phyloP scores from a whole-genome alignment of 2,797 vertebrate species.

The Geotrypetes seraphini region DNA sequence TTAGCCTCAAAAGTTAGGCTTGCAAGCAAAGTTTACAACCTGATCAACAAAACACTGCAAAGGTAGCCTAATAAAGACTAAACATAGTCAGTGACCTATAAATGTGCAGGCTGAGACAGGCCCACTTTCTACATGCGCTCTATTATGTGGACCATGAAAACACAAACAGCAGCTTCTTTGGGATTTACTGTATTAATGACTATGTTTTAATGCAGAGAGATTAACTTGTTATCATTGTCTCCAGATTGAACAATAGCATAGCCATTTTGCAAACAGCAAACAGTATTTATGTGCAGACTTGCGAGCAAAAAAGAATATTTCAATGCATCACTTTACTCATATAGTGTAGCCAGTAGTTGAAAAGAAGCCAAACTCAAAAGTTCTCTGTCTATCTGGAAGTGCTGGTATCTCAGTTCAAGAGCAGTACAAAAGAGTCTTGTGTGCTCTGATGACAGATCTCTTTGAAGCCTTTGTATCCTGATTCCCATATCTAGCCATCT shows the following conservation, averaged over 20 bases:
- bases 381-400: conserved; percentile 20
- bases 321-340: conserved; percentile 15
- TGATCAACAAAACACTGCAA: too few species aligned
- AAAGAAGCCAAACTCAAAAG: conserved; percentile 22
- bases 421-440: conserved; percentile 46
- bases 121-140: too few species aligned
- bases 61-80: too few species aligned
- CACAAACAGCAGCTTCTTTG: too few species aligned
- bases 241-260: not conserved
- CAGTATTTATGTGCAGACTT: conserved; percentile 1
- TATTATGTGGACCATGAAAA: too few species aligned
- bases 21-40: too few species aligned
- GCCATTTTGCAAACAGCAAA: not conserved
- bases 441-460: conserved; percentile 16
- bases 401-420: conserved; percentile 19
- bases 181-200: too few species aligned
- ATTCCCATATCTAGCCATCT: conserved; percentile 45
- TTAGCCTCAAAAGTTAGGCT: too few species aligned
- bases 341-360: conserved; percentile 20
- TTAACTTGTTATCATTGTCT: too few species aligned
- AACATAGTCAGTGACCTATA: too few species aligned
- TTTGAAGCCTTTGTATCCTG: conserved; percentile 48
- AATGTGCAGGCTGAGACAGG: too few species aligned
- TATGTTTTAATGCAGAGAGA: too few species aligned
- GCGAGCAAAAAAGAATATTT: conserved; percentile 1